phyloP scores from a whole-genome alignment of 2,113 vertebrate species.

The Passer montanus region DNA sequence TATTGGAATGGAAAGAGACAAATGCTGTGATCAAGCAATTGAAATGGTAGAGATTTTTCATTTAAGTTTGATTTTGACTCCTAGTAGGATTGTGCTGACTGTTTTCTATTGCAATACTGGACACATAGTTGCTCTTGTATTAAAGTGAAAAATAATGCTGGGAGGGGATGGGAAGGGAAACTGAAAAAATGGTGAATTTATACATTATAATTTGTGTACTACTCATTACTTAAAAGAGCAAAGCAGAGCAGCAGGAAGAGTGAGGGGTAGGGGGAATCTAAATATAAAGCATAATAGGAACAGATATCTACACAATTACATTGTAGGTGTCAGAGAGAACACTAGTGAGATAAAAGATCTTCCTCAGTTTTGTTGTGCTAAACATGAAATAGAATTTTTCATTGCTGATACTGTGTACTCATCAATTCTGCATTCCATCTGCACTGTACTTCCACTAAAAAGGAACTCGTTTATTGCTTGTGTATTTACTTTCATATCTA shows the following conservation, averaged over 20 bases:
- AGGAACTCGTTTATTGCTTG: neutral
- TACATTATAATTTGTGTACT: neutral
- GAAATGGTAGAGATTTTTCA: neutral
- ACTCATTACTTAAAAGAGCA: neutral
- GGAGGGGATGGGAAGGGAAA: neutral
- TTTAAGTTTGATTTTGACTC: neutral
- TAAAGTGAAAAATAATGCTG: neutral
- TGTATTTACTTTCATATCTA: neutral
- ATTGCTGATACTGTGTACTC: neutral
- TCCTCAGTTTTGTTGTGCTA: constrained; percentile 1
- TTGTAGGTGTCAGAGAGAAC: neutral
- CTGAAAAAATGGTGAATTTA: neutral
- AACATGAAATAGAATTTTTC: constrained; percentile 49
- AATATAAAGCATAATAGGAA: neutral
- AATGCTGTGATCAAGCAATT: neutral
- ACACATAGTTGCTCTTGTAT: neutral
- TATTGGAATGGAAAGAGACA: neutral
- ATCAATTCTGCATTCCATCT: neutral
- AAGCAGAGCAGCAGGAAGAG: neutral
- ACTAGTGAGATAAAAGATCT: neutral
- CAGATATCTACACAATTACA: neutral
- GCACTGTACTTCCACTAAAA: neutral
- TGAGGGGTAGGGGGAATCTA: neutral
- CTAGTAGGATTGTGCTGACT: neutral
- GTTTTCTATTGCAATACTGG: neutral